Conservation (phyloP, 2,797 vertebrate species). For the Crenichthys baileyi region DNA sequence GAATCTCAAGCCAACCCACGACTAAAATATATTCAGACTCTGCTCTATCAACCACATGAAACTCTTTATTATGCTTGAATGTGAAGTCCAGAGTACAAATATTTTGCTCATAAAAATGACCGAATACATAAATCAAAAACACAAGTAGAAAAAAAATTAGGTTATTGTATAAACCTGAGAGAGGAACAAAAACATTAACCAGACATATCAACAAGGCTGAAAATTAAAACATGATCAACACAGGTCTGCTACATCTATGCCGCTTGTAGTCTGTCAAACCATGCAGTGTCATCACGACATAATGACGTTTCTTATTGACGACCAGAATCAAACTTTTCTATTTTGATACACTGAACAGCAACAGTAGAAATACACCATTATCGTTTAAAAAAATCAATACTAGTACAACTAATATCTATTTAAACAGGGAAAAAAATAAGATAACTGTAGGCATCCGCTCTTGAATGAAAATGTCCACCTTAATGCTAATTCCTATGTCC, state of each 20-base stretch:
- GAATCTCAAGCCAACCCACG: background rate
- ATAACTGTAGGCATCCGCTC: slow-evolving; percentile 47
- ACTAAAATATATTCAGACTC: background rate
- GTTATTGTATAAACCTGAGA: slow-evolving; percentile 78
- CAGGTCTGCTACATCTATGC: slow-evolving; percentile 79
- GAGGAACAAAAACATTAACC: slow-evolving; percentile 73
- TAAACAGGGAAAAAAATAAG: slow-evolving; percentile 36
- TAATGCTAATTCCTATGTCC: slow-evolving; percentile 60
- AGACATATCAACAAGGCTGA: slow-evolving; percentile 65
- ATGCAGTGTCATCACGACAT: slow-evolving; percentile 69
- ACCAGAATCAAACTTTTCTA: slow-evolving; percentile 65
- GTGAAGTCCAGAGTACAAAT: slow-evolving; percentile 79
- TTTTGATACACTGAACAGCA: slow-evolving; percentile 67
- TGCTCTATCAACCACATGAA: slow-evolving; percentile 63
- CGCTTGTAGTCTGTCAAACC: slow-evolving; percentile 66
- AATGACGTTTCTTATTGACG: slow-evolving; percentile 67
- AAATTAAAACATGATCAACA: slow-evolving; percentile 73
- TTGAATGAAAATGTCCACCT: slow-evolving; percentile 61
- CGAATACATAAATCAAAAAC: slow-evolving; percentile 71
- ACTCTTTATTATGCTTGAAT: slow-evolving; percentile 76
- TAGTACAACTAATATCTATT: slow-evolving; percentile 60
- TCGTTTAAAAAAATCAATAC: slow-evolving; percentile 56
- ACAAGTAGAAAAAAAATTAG: slow-evolving; percentile 71
- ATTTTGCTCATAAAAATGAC: slow-evolving; percentile 75
- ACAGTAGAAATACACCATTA: slow-evolving; percentile 77